Conservation (phyloP, 2,113 vertebrate species). For the Micromys minutus region DNA sequence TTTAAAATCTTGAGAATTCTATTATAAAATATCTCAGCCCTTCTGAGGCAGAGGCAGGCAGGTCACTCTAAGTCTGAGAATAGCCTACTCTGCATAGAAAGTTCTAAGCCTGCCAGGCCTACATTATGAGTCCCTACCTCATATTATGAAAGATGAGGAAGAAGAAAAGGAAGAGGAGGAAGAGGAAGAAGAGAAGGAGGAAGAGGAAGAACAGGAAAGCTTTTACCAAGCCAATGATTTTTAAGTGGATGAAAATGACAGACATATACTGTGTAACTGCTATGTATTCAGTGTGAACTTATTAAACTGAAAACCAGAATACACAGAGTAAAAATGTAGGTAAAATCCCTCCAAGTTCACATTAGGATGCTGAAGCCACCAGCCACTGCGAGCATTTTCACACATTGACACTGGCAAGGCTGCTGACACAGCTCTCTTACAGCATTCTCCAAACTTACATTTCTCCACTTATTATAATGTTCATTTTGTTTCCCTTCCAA, state of each 20-base stretch:
- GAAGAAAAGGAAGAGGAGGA: background rate
- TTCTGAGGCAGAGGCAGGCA: background rate
- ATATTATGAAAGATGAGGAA: background rate
- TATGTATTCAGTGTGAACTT: background rate
- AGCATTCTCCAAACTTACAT: background rate
- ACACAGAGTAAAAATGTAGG: background rate
- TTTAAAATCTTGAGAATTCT: background rate
- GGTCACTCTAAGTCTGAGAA: background rate
- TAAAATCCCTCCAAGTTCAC: background rate
- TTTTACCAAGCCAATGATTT: background rate
- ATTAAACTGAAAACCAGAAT: background rate
- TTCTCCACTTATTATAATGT: background rate
- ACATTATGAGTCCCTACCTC: background rate
- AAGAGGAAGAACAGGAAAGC: background rate
- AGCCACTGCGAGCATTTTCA: background rate
- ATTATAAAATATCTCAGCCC: background rate
- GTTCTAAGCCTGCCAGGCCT: background rate
- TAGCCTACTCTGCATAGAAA: background rate
- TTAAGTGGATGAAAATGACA: background rate
- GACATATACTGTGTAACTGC: background rate
- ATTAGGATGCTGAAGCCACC: background rate
- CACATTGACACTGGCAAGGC: no score
- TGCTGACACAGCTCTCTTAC: accelerated
- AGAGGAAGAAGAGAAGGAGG: background rate
- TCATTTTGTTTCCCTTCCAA: background rate